These are phyloP conservation scores for Erythrolamprus reginae DNA, from an alignment of 2,113 vertebrate genomes.

Conservation along the genomic window DNA sequence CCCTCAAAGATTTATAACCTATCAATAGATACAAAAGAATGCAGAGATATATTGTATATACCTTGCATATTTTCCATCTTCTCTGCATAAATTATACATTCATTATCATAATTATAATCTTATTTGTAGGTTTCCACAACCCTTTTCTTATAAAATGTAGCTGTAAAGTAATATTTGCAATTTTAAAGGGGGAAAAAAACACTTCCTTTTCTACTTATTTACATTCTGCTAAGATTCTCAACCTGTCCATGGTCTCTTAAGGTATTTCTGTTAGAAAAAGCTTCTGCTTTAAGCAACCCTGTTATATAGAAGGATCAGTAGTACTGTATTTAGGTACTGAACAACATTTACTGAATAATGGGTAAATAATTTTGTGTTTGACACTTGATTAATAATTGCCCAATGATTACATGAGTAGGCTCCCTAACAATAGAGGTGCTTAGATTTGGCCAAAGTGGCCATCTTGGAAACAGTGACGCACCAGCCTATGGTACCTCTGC, in stretches of 20 bases:
- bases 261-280: background rate
- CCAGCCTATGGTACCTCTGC: too few relatives aligned
- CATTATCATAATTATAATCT: conserved; percentile 66
- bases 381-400: background rate
- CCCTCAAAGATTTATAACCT: conserved; percentile 56
- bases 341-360: background rate
- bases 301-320: background rate
- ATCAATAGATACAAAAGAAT: conserved; percentile 53
- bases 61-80: conserved; percentile 58
- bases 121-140: conserved; percentile 62
- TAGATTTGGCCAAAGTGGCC: too few relatives aligned
- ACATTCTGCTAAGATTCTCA: conserved; percentile 34
- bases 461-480: too few relatives aligned
- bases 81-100: conserved; percentile 63
- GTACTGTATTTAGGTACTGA: background rate
- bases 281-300: background rate
- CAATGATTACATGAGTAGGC: background rate
- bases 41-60: conserved; percentile 51
- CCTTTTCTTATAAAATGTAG: conserved; percentile 18
- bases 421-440: background rate
- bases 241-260: background rate
- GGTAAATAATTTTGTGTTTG: background rate
- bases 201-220: conserved; percentile 45
- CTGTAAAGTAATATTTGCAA: conserved; percentile 53
- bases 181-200: conserved; percentile 38